Conservation (phyloP, 2,888 invertebrate species). For the Stratiomys singularior region DNA sequence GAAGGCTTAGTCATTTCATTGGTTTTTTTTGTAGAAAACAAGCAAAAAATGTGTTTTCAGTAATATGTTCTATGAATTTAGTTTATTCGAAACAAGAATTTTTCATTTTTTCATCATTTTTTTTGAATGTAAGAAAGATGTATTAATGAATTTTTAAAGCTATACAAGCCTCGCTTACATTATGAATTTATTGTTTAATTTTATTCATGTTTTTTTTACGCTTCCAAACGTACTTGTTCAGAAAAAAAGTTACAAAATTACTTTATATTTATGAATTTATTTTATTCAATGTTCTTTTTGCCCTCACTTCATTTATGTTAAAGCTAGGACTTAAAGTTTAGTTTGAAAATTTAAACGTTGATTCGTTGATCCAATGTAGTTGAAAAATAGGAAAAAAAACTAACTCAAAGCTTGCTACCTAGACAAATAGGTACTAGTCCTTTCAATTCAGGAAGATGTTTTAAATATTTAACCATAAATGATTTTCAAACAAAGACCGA, state of each 20-base stretch:
- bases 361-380: not conserved
- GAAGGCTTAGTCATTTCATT: too few relatives aligned
- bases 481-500: too few relatives aligned
- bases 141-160: not conserved
- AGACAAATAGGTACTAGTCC: not conserved
- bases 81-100: too few relatives aligned
- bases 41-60: too few relatives aligned
- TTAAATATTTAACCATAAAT: too few relatives aligned
- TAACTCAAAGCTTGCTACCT: not conserved
- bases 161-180: not conserved
- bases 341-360: not conserved
- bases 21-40: too few relatives aligned
- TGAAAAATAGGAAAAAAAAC: not conserved
- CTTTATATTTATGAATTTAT: not conserved
- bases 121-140: too few relatives aligned
- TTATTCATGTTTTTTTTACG: conserved; percentile 13
- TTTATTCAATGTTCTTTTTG: not conserved
- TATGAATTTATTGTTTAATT: conserved; percentile 19
- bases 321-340: not conserved
- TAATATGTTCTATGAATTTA: too few relatives aligned
- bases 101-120: too few relatives aligned
- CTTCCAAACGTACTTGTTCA: conserved; percentile 7
- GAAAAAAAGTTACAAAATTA: not conserved
- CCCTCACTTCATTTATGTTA: not conserved
- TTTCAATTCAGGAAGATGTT: too few relatives aligned